Evolutionary conservation across 2,113 vertebrate species (phyloP).

Genomic region (Micromys minutus): DNA sequence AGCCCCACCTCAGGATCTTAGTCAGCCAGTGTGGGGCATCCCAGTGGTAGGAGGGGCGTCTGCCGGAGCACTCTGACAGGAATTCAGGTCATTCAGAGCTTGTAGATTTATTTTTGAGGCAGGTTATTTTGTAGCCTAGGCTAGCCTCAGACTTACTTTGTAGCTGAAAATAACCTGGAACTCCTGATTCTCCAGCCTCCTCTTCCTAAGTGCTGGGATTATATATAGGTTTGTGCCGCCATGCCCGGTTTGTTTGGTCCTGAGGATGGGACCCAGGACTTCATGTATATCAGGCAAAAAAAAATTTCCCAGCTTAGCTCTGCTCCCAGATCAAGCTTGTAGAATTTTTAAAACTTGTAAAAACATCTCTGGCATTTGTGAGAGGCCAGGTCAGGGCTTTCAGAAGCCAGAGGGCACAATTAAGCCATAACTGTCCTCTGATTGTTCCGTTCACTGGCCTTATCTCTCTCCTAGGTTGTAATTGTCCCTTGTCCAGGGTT

Average conservation of each 20-base stretch:
- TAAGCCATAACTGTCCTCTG: not conserved
- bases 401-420: slow-evolving; percentile 8
- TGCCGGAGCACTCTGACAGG: not conserved
- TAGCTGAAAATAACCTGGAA: not conserved
- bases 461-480: not conserved
- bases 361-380: not conserved
- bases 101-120: not conserved
- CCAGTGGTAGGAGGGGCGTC: not conserved
- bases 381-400: not conserved
- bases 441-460: not conserved
- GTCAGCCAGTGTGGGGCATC: not conserved
- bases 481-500: not conserved
- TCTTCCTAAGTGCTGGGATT: not conserved
- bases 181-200: not conserved
- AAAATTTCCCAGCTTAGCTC: not conserved
- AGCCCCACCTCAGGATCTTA: not conserved
- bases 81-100: not conserved
- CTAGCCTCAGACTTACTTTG: not conserved
- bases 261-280: not conserved
- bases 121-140: not conserved
- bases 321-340: not conserved
- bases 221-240: too few relatives aligned
- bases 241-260: not conserved
- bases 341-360: not conserved
- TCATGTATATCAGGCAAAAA: not conserved